Conservation (phyloP, 1,140 invertebrate species). For the Triops cancriformis region DNA sequence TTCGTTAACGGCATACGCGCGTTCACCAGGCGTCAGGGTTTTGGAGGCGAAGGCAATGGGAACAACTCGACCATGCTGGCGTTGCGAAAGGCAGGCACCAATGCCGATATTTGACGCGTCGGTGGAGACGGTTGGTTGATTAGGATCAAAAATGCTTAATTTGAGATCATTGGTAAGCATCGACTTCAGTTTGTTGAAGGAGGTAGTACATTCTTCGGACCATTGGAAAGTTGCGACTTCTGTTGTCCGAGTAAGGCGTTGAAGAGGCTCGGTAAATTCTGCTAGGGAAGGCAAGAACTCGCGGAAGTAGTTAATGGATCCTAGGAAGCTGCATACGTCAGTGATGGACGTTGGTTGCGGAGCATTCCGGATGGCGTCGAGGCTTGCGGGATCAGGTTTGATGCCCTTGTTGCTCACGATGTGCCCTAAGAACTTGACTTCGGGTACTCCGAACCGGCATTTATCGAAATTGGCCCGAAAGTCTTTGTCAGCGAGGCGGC, state of each 20-base stretch:
- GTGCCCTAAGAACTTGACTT: conserved; percentile 38
- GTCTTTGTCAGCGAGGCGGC: conserved; percentile 29
- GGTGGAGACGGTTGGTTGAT: not conserved
- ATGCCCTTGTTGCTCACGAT: too few relatives aligned
- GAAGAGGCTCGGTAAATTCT: not conserved
- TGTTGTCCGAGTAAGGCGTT: not conserved
- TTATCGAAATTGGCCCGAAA: conserved; percentile 38
- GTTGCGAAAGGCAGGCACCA: not conserved
- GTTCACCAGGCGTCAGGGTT: conserved; percentile 22
- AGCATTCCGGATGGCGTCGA: conserved; percentile 38
- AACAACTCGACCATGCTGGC: not conserved
- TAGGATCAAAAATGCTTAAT: not conserved
- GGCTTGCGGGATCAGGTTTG: conserved; percentile 36
- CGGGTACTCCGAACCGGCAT: conserved; percentile 35
- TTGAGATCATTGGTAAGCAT: not conserved
- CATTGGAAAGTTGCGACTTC: conserved; percentile 23
- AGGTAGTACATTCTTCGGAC: conserved; percentile 35
- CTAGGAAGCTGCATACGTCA: not conserved
- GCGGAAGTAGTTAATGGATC: too few relatives aligned
- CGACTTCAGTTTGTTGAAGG: too few relatives aligned
- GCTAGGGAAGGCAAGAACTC: not conserved
- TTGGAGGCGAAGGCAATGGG: conserved; percentile 38
- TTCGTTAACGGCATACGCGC: too few relatives aligned
- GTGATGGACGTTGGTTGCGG: conserved; percentile 30
- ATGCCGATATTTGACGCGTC: not conserved